These are phyloP conservation scores for Euura lappo DNA, from an alignment of 1,140 invertebrate genomes.

Conservation along the genomic window DNA sequence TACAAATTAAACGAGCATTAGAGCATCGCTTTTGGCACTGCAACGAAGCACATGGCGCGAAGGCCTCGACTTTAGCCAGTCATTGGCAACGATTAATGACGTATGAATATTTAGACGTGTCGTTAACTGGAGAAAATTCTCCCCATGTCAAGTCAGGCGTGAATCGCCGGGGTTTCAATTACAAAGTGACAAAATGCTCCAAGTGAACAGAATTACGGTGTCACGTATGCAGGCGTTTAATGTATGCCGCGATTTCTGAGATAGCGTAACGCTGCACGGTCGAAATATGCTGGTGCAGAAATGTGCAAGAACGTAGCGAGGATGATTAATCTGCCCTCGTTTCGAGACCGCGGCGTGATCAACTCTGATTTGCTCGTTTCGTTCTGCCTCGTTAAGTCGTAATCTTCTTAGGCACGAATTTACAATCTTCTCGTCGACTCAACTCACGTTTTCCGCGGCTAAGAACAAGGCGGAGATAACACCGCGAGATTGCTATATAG, in stretches of 20 bases:
- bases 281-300: not conserved
- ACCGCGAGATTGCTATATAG: slow-evolving; percentile 21
- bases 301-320: not conserved
- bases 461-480: slow-evolving; percentile 17
- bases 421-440: slow-evolving; percentile 40
- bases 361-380: not conserved
- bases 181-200: not conserved
- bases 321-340: not conserved
- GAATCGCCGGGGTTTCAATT: not conserved
- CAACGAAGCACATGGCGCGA: slow-evolving; percentile 26
- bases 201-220: not conserved
- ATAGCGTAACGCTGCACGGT: not conserved
- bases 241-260: not conserved
- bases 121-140: not conserved
- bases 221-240: too few relatives aligned
- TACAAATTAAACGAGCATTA: slow-evolving; percentile 37
- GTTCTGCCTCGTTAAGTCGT: slow-evolving; percentile 4
- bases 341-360: not conserved
- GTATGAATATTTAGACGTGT: slow-evolving; percentile 41
- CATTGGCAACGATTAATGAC: slow-evolving; percentile 44
- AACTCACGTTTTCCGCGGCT: slow-evolving; percentile 40
- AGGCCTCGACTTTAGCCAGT: slow-evolving; percentile 30
- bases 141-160: not conserved
- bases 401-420: slow-evolving; percentile 28
- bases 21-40: slow-evolving; percentile 30